Evolutionary conservation across 2,113 vertebrate species (phyloP), one percentile per base, ranked within the genome.

Genomic region (Silurus meridionalis): DNA sequence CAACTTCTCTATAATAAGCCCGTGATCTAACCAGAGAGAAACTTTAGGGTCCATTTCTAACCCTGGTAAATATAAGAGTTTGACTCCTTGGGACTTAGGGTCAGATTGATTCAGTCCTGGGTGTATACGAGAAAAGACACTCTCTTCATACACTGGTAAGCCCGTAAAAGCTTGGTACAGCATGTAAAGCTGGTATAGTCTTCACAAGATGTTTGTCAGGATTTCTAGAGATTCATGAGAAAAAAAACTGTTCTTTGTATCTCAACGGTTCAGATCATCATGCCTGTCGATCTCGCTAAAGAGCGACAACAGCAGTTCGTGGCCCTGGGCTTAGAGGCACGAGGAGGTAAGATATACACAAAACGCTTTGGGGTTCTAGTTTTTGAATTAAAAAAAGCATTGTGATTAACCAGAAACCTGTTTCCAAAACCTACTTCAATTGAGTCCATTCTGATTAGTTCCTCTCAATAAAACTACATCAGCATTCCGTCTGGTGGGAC

Each of bases 1-100:
- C 15, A n/a, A 77, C 66, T 82, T 78, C 79, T 60, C 89, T 90
- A 90, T 85, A 89, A 89, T 87, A 89, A 90, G 89, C 84, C 80
- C 6, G 13, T 88, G 89, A 89, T 85, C 87, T 83, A 88, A 85
- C 23, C 87, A 75, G 11, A n/a, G 46, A 55, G 78, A 74, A n/a
- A 63, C 80, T 80, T 48, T 64, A 80, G 50, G 55, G 72, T 87
- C 64, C 48, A 66, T 58, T 17, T 75, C 71, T 79, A 58, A 23
- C 46, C 37, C 63, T 60, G 81, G 58, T 77, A 81, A 63, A 72
- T 83, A 86, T 23, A 82, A 84, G 46, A n/a, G 61, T 82, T 77
- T 71, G 83, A 37, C 60, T 72, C 71, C 58, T 67, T 21, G 3
- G 48, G 23, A 17, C 79, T 28, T 79, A 6, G 15, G 23, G 4